phyloP scores from a whole-genome alignment of 2,113 vertebrate species.

The Hippocampus guttulatus region DNA sequence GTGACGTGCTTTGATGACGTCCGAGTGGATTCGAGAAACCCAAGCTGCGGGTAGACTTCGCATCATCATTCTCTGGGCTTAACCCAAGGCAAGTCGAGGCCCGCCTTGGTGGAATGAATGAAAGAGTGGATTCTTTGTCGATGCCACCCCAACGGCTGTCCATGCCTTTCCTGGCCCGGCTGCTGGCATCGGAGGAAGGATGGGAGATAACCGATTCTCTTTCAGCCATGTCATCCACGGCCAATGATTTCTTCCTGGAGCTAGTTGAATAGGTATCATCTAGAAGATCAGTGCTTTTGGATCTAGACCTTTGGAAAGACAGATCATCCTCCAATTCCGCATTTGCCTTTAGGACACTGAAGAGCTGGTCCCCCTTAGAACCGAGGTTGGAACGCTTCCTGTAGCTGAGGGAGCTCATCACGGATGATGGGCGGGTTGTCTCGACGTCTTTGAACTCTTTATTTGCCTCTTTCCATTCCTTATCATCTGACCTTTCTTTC shows the following conservation, averaged over 20 bases:
- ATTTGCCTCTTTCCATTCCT: conserved; percentile 72
- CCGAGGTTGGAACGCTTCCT: conserved; percentile 81
- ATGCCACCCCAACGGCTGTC: conserved; percentile 82
- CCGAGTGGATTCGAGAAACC: conserved; percentile 73
- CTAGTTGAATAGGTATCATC: conserved; percentile 59
- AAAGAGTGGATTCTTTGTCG: conserved; percentile 75
- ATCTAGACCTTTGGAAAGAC: conserved; percentile 66
- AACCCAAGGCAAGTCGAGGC: conserved; percentile 71
- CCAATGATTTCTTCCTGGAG: conserved; percentile 63
- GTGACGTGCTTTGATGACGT: conserved; percentile 67
- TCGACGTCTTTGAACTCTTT: conserved; percentile 79
- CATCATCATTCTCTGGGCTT: conserved; percentile 74
- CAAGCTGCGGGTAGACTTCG: conserved; percentile 75
- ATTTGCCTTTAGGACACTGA: conserved; percentile 79
- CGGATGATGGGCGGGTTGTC: conserved; percentile 76
- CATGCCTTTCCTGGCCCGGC: conserved; percentile 72
- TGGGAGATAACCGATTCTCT: conserved; percentile 74
- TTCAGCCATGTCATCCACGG: conserved; percentile 58
- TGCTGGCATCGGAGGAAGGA: conserved; percentile 74
- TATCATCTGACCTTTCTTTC: conserved; percentile 71
- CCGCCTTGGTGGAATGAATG: conserved; percentile 69
- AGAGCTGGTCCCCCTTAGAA: conserved; percentile 79
- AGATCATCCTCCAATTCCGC: conserved; percentile 71
- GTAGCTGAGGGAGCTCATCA: conserved; percentile 91
- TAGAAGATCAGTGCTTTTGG: conserved; percentile 37